Evolutionary conservation across 1,140 invertebrate species (phyloP), one percentile per base, ranked within the genome.

Genomic region (Octopus bimaculoides): DNA sequence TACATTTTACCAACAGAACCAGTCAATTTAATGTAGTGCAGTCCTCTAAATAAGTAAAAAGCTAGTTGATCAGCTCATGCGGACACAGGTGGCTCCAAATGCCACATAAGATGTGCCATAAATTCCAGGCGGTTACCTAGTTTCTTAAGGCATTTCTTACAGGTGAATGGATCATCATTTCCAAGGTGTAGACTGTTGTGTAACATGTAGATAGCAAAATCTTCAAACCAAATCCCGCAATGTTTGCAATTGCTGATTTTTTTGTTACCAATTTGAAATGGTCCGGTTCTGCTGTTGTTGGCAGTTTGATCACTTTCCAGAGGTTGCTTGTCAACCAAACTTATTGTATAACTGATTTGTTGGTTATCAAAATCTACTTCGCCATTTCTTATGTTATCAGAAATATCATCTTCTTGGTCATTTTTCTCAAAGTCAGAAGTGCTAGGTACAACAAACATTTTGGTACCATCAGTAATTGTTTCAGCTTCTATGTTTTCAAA

Each of bases 41-140:
- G 26, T 41, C 26, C 26, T 41, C 26, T 41, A 41, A 41, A 41
- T 41, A 41, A 41, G 26, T 41, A 41, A 41, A 41, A n/a, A 71
- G 8, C 26, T 71, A 14, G 26, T 71, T 6, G 26, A 71, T 71
- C 17, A 6, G 66, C 66, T 71, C 17, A 71, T 71, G 66, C 26
- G 26, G 66, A 71, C 66, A n/a, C 17, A n/a, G 66, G 66, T 75
- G 92, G 92, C 90, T 90, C 89, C 92, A 93, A 92, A 92, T 93
- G 92, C 93, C 93, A 92, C 91, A 92, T 92, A 92, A 93, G 92
- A 92, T 93, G 93, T 92, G 94, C 93, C 90, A 92, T 94, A 92
- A 93, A 89, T 83, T 90, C 86, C 17, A 87, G 83, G 12, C 89
- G 86, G 80, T 90, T 87, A 52, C 89, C 87, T 12, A 87, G 82